phyloP scores from a whole-genome alignment of 2,888 invertebrate genomes.

The Eilema depressum region DNA sequence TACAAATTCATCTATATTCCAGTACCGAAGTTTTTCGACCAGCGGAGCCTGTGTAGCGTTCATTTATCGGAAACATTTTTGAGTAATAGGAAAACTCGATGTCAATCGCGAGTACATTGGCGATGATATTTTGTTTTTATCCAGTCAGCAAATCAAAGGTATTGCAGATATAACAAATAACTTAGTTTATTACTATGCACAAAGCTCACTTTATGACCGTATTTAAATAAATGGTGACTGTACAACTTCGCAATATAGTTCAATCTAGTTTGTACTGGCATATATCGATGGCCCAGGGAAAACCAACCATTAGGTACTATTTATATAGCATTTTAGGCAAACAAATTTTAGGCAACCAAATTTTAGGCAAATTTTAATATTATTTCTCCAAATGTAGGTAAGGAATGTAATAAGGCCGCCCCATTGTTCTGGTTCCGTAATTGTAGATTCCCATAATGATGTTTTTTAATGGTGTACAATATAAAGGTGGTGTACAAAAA shows the following conservation, averaged over 20 bases:
- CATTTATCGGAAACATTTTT: constrained; percentile 2
- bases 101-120: neutral
- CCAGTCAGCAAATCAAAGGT: neutral
- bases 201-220: no score
- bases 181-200: neutral
- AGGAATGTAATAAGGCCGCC: no score
- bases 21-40: neutral
- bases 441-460: no score
- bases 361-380: no score
- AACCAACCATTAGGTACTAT: neutral
- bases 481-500: no score
- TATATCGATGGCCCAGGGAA: neutral
- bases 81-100: neutral
- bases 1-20: constrained; percentile 12
- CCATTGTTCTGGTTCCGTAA: no score
- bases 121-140: neutral
- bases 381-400: no score
- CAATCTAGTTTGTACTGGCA: neutral
- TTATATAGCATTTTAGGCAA: neutral
- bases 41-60: neutral
- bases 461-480: no score
- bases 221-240: neutral
- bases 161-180: neutral
- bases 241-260: neutral
- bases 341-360: no score